phyloP scores from a whole-genome alignment of 1,140 invertebrate genomes.

The Atopsyche davidsoni region DNA sequence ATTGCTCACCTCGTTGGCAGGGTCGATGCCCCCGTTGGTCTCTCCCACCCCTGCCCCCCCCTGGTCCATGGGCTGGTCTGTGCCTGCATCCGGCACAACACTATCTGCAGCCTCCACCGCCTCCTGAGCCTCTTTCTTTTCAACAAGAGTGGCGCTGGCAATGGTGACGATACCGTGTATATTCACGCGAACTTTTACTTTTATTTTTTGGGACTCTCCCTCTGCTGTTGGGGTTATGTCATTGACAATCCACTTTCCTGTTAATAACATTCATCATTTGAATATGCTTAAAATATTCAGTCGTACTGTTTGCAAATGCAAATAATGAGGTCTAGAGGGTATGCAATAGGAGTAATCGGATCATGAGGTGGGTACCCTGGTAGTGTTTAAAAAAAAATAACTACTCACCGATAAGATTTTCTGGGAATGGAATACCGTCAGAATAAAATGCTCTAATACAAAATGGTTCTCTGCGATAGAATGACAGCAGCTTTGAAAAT shows the following conservation, averaged over 20 bases:
- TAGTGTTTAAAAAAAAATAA: too few relatives aligned
- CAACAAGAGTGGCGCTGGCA: slow-evolving; percentile 75
- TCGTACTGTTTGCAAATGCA: too few relatives aligned
- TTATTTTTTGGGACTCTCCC: slow-evolving; percentile 87
- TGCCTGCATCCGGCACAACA: slow-evolving; percentile 46
- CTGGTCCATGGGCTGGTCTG: slow-evolving; percentile 44
- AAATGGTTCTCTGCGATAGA: slow-evolving; percentile 85
- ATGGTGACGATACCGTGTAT: slow-evolving; percentile 87
- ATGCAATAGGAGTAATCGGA: too few relatives aligned
- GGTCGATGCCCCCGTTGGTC: slow-evolving; percentile 42
- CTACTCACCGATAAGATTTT: slow-evolving; percentile 74
- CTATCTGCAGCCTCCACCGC: slow-evolving; percentile 39
- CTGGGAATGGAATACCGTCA: slow-evolving; percentile 64
- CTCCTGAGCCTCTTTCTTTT: slow-evolving; percentile 68
- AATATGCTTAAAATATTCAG: slow-evolving; percentile 1
- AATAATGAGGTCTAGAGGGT: too few relatives aligned
- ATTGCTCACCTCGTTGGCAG: slow-evolving; percentile 42
- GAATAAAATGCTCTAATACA: slow-evolving; percentile 77
- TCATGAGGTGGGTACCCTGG: too few relatives aligned
- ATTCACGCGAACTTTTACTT: slow-evolving; percentile 92
- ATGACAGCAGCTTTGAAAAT: slow-evolving; percentile 90
- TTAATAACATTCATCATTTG: slow-evolving; percentile 21
- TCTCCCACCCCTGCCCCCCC: slow-evolving; percentile 37
- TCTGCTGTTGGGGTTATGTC: slow-evolving; percentile 80
- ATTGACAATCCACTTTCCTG: slow-evolving; percentile 76